Percentiles rank a stretch among this genome's conserved stretches.
Conservation (phyloP, 1,140 invertebrate species). For the Harlomillsia oculata region DNA sequence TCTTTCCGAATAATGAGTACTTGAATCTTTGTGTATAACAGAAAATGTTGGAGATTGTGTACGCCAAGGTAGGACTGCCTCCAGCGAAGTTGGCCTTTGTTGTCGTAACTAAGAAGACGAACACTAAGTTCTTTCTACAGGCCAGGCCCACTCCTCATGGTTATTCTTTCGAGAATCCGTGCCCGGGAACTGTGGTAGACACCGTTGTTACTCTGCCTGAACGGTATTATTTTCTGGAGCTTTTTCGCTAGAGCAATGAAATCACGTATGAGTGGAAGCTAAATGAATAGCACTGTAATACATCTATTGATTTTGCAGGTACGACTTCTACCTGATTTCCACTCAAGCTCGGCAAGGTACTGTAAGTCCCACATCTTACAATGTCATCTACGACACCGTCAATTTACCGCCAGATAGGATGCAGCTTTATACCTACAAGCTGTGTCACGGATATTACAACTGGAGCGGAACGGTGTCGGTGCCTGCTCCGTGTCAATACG, state of each 20-base stretch:
- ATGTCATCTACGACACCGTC: constrained; percentile 56
- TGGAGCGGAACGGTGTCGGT: constrained; percentile 84
- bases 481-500: constrained; percentile 81
- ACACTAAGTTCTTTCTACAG: constrained; percentile 44
- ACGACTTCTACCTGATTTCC: constrained; percentile 71
- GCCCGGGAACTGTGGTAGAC: constrained; percentile 51
- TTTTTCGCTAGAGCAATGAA: background rate
- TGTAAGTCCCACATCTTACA: constrained; percentile 69
- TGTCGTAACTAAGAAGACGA: constrained; percentile 51
- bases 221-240: constrained; percentile 51
- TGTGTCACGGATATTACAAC: constrained; percentile 90
- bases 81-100: constrained; percentile 41
- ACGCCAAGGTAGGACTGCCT: background rate
- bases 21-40: background rate
- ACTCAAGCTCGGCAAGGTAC: constrained; percentile 68
- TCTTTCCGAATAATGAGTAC: background rate
- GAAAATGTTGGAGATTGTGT: background rate
- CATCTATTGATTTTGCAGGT: constrained; percentile 42
- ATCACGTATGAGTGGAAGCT: background rate
- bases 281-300: background rate
- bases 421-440: constrained; percentile 74
- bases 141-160: constrained; percentile 39
- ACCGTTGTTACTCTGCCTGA: constrained; percentile 53
- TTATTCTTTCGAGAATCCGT: constrained; percentile 43
- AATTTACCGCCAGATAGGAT: constrained; percentile 57